Evolutionary conservation across 2,888 invertebrate genomes (phyloP).

Genomic region (Hipparchia semele): DNA sequence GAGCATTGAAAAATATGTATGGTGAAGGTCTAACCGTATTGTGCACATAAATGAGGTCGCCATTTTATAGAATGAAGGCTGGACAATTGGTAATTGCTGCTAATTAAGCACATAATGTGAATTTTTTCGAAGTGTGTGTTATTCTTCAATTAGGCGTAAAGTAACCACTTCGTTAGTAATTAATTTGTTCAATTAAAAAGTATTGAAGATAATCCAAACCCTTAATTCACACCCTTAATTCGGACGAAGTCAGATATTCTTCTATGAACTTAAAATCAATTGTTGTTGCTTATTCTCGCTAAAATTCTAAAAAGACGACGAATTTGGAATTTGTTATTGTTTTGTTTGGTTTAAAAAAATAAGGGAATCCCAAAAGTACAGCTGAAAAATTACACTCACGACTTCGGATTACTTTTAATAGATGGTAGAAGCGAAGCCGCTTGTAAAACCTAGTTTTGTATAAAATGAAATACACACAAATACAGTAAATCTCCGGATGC

Average conservation of each 20-base stretch:
- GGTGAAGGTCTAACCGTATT: neutral
- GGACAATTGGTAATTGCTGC: conserved; percentile 9
- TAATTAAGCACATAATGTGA: neutral
- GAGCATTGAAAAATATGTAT: conserved; percentile 4
- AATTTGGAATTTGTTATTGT: too few species aligned
- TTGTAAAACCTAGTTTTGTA: neutral
- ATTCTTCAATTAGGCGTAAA: neutral
- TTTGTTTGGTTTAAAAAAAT: too few species aligned
- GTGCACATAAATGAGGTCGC: conserved; percentile 2
- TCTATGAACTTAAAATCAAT: too few species aligned
- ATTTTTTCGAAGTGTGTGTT: neutral
- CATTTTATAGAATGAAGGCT: neutral
- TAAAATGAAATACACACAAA: neutral
- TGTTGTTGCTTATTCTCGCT: too few species aligned
- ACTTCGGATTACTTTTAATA: too few species aligned
- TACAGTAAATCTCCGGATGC: conserved; percentile 15
- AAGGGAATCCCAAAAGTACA: too few species aligned
- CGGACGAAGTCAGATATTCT: too few species aligned
- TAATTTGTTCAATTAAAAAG: neutral
- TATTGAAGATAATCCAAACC: too few species aligned
- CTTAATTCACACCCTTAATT: neutral
- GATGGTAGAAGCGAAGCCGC: too few species aligned
- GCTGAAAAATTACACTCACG: too few species aligned
- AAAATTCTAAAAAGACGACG: too few species aligned
- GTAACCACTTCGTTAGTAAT: neutral